Evolutionary conservation across 2,888 invertebrate genomes (phyloP).

Genomic region (Fragum whitleyi): DNA sequence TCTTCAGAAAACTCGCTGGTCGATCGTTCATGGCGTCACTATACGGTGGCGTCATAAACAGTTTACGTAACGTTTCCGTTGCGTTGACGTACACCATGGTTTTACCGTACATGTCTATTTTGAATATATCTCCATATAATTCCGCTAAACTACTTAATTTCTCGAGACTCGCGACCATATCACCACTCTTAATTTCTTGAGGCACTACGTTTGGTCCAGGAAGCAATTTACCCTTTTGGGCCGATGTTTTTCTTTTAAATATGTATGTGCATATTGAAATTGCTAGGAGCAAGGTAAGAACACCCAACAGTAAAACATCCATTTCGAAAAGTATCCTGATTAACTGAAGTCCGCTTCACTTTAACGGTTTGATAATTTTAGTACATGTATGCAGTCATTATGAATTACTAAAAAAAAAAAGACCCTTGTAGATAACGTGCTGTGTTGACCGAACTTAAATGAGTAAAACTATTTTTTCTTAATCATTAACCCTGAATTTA

Average conservation of each 20-base stretch:
- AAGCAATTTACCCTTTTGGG: background rate
- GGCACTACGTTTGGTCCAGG: background rate
- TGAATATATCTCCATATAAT: conserved; percentile 4
- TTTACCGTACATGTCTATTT: conserved; percentile 7
- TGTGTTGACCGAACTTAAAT: too few relatives aligned
- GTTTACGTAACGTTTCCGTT: conserved; percentile 9
- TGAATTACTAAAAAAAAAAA: too few relatives aligned
- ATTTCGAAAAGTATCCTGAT: background rate
- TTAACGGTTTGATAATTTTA: too few relatives aligned
- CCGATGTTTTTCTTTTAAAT: background rate
- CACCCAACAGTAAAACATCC: background rate
- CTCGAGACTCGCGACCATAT: background rate
- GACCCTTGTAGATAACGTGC: too few relatives aligned
- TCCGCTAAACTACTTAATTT: background rate
- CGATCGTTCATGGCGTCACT: conserved; percentile 9
- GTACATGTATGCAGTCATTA: too few relatives aligned
- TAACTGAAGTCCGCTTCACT: background rate
- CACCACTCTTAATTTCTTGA: background rate
- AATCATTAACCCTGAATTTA: too few relatives aligned
- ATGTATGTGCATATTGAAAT: background rate
- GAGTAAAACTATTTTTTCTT: too few relatives aligned
- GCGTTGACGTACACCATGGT: conserved; percentile 7
- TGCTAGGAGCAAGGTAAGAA: background rate
- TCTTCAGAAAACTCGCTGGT: background rate
- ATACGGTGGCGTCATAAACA: conserved; percentile 12